Conservation (phyloP, 2,888 invertebrate species). For the Drosophila silvestris region DNA sequence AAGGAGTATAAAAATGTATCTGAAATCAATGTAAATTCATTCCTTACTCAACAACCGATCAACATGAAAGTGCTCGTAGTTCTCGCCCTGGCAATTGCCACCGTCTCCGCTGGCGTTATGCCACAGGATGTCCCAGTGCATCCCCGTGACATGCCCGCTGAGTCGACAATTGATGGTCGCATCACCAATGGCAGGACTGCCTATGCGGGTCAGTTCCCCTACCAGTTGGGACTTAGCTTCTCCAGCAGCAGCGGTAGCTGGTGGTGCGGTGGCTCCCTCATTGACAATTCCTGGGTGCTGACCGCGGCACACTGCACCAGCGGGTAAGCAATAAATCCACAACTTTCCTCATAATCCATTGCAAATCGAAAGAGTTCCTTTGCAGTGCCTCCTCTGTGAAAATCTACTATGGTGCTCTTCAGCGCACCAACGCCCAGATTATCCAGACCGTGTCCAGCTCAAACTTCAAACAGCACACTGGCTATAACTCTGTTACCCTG, state of each 20-base stretch:
- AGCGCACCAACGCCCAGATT: conserved; percentile 69
- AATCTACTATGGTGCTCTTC: conserved; percentile 70
- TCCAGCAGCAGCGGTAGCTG: conserved; percentile 52
- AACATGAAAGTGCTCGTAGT: conserved; percentile 73
- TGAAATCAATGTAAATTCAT: conserved; percentile 27
- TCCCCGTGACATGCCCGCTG: conserved; percentile 57
- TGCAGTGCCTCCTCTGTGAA: conserved; percentile 68
- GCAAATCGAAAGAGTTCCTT: neutral
- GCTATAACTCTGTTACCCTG: conserved; percentile 64
- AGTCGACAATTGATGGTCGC: conserved; percentile 61
- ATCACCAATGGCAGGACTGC: conserved; percentile 77
- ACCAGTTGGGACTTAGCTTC: conserved; percentile 78
- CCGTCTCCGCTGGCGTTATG: conserved; percentile 62
- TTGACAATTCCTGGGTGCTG: conserved; percentile 62
- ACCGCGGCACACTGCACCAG: conserved; percentile 82
- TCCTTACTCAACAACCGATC: conserved; percentile 48
- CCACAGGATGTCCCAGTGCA: conserved; percentile 57
- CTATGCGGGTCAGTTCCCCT: conserved; percentile 66
- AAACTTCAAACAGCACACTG: conserved; percentile 83
- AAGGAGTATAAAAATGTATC: conserved; percentile 27
- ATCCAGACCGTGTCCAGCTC: conserved; percentile 61
- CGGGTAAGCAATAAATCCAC: conserved; percentile 56
- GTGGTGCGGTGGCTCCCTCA: conserved; percentile 81
- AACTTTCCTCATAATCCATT: neutral
- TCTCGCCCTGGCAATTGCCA: conserved; percentile 67